phyloP scores from a whole-genome alignment of 2,888 invertebrate species.

The Eupeodes latifasciatus region DNA sequence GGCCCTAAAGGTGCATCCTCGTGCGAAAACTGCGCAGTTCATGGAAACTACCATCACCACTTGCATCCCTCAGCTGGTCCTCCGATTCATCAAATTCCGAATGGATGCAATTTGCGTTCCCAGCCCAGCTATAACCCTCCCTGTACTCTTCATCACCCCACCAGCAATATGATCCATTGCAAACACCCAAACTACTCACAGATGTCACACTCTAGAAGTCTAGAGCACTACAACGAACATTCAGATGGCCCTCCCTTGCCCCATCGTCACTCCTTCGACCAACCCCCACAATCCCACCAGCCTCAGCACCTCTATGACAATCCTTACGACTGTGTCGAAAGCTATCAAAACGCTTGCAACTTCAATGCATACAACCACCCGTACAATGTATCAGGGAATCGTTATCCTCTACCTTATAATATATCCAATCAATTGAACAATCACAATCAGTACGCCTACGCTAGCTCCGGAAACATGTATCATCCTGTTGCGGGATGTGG shows the following conservation, averaged over 20 bases:
- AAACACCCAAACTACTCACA: constrained; percentile 75
- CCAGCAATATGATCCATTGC: constrained; percentile 51
- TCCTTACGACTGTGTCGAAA: constrained; percentile 83
- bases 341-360: constrained; percentile 78
- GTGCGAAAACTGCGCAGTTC: constrained; percentile 77
- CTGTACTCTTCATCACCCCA: constrained; percentile 71
- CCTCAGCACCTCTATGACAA: constrained; percentile 80
- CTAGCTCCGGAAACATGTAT: constrained; percentile 71
- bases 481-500: constrained; percentile 62
- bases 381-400: constrained; percentile 83
- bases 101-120: constrained; percentile 73
- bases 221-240: constrained; percentile 83
- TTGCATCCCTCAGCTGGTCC: constrained; percentile 68
- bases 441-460: constrained; percentile 78
- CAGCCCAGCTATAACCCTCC: constrained; percentile 57
- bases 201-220: constrained; percentile 83
- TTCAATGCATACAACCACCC: constrained; percentile 79
- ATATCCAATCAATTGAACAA: constrained; percentile 82
- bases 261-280: constrained; percentile 84
- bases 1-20: constrained; percentile 42
- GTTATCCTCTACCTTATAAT: constrained; percentile 83
- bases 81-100: constrained; percentile 76
- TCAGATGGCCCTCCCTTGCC: constrained; percentile 78
- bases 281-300: constrained; percentile 80
- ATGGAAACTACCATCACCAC: constrained; percentile 73